These are phyloP conservation scores for Agrypnia vestita DNA, from an alignment of 1,140 invertebrate species.

Conservation along the genomic window DNA sequence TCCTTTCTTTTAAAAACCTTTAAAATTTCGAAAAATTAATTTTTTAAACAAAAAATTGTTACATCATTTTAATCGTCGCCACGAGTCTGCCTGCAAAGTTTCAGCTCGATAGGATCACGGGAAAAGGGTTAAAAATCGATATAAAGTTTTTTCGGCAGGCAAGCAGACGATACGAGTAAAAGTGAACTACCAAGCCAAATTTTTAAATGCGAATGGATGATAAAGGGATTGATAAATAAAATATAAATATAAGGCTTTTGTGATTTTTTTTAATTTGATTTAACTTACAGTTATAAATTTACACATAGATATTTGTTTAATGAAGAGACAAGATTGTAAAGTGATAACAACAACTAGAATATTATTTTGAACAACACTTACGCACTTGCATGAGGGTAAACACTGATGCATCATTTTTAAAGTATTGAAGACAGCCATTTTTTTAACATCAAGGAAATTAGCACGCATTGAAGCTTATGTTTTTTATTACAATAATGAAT, in stretches of 20 bases:
- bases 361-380: conserved; percentile 59
- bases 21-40: no score
- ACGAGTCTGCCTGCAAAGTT: no score
- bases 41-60: no score
- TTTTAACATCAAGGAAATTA: conserved; percentile 21
- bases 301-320: conserved; percentile 52
- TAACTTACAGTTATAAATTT: conserved; percentile 58
- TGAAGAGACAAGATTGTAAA: conserved; percentile 56
- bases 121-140: no score
- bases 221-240: no score
- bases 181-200: no score
- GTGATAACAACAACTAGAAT: conserved; percentile 61
- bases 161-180: no score
- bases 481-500: not conserved
- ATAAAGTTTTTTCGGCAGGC: no score
- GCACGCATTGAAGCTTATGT: conserved; percentile 3
- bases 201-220: no score
- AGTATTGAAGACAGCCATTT: conserved; percentile 21
- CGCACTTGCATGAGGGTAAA: conserved; percentile 33
- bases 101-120: no score
- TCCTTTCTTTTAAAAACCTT: no score
- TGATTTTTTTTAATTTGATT: conserved; percentile 61
- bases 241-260: conserved; percentile 55
- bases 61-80: no score
- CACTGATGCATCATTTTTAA: conserved; percentile 13